Evolutionary conservation across 2,888 invertebrate genomes (phyloP).

Genomic region (Spodoptera exigua): DNA sequence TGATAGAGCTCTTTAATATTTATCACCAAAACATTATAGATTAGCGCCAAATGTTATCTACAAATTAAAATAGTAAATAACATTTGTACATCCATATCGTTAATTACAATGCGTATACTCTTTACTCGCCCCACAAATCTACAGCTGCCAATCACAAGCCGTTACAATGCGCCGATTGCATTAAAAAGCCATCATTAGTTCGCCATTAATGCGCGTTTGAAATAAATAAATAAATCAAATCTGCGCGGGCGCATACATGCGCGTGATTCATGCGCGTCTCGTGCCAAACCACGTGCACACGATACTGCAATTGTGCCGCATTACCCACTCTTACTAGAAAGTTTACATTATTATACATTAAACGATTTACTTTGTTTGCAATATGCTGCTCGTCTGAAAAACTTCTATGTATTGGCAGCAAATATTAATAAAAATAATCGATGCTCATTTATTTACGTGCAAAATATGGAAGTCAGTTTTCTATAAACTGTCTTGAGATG

Average conservation of each 20-base stretch:
- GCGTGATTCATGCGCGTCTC: constrained; percentile 51
- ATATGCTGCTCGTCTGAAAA: not conserved
- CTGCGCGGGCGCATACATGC: constrained; percentile 32
- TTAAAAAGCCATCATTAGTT: constrained; percentile 49
- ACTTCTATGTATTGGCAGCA: not conserved
- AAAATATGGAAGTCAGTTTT: no score
- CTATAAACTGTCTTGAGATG: no score
- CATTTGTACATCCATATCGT: constrained; percentile 2
- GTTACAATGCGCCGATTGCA: constrained; percentile 23
- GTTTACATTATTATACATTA: not conserved
- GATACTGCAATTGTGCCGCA: constrained; percentile 32
- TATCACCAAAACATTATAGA: no score
- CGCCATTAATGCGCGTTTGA: constrained; percentile 42
- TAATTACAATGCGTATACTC: constrained; percentile 10
- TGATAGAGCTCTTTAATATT: no score
- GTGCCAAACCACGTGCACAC: constrained; percentile 55
- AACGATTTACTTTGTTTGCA: not conserved
- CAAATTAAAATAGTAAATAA: not conserved
- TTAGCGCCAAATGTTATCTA: no score
- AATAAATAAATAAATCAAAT: constrained; percentile 50
- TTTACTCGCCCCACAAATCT: constrained; percentile 26
- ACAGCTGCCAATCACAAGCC: constrained; percentile 22
- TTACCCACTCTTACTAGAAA: constrained; percentile 8
- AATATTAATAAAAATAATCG: no score
- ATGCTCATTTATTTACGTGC: no score